Conservation (phyloP, 2,797 vertebrate species). For the Toxotes lorentzi region DNA sequence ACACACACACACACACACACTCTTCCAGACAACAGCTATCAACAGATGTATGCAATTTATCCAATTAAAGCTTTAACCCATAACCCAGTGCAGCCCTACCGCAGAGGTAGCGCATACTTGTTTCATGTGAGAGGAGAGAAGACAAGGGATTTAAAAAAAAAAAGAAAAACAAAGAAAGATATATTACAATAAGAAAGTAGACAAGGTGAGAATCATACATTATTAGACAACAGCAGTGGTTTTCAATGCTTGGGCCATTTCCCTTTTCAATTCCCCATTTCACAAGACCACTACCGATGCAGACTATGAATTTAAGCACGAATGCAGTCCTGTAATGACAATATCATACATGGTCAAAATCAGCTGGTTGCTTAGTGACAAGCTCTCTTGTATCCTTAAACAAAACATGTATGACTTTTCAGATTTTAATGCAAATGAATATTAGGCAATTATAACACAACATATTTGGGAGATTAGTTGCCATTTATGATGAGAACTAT, state of each 20-base stretch:
- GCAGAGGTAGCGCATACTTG: slow-evolving; percentile 55
- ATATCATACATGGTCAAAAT: slow-evolving; percentile 7
- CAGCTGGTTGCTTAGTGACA: background rate
- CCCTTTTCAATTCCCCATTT: slow-evolving; percentile 37
- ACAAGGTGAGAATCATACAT: slow-evolving; percentile 2
- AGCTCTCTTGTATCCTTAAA: background rate
- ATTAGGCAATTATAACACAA: background rate
- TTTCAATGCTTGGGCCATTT: slow-evolving; percentile 38
- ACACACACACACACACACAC: slow-evolving; percentile 26
- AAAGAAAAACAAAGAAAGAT: background rate
- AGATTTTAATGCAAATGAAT: background rate
- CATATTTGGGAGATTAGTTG: background rate
- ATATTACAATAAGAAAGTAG: background rate
- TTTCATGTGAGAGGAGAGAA: slow-evolving; percentile 50
- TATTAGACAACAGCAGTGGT: slow-evolving; percentile 22
- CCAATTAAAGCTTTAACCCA: slow-evolving; percentile 70
- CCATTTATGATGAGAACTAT: background rate
- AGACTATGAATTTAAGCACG: slow-evolving; percentile 26
- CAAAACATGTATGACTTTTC: background rate
- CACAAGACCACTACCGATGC: background rate
- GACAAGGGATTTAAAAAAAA: slow-evolving; percentile 9
- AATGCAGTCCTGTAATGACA: slow-evolving; percentile 18
- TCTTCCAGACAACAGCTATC: slow-evolving; percentile 58
- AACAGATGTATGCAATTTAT: slow-evolving; percentile 79
- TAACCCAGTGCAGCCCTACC: slow-evolving; percentile 59